Conservation (phyloP, 1,140 invertebrate genomes). For the Yoshiicerus persimilis region DNA sequence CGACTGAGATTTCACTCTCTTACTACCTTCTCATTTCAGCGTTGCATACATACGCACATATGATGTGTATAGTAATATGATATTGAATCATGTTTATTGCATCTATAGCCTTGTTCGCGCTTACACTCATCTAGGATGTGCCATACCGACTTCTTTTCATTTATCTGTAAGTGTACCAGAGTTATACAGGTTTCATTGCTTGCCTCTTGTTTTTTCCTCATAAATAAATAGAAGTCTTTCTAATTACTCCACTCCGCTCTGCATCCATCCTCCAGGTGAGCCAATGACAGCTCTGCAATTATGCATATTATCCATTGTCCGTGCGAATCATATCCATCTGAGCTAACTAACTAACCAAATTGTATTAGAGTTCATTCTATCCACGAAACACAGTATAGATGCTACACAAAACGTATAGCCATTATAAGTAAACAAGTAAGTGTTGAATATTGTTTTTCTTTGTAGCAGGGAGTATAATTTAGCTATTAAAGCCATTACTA, state of each 20-base stretch:
- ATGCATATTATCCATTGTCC: slow-evolving; percentile 30
- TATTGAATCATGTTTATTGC: too few relatives aligned
- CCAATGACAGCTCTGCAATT: slow-evolving; percentile 35
- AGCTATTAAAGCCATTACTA: background rate
- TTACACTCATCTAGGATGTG: too few relatives aligned
- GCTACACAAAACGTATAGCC: background rate
- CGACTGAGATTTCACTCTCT: background rate
- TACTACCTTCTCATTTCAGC: background rate
- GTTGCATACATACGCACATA: background rate
- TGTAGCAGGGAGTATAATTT: background rate
- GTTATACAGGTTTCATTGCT: background rate
- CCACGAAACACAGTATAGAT: too few relatives aligned
- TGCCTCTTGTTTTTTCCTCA: background rate
- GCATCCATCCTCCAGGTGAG: slow-evolving; percentile 3
- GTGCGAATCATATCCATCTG: background rate
- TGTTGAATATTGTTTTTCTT: background rate
- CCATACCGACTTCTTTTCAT: too few relatives aligned
- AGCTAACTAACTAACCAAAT: background rate
- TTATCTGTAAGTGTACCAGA: too few relatives aligned
- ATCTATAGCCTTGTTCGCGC: too few relatives aligned
- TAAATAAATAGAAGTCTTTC: slow-evolving; percentile 33
- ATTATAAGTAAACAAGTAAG: background rate
- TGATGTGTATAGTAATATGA: background rate
- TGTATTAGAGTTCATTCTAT: background rate
- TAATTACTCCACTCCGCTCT: slow-evolving; percentile 31